Conservation (phyloP, 2,888 invertebrate genomes). For the Nephrotoma guestfalica region DNA sequence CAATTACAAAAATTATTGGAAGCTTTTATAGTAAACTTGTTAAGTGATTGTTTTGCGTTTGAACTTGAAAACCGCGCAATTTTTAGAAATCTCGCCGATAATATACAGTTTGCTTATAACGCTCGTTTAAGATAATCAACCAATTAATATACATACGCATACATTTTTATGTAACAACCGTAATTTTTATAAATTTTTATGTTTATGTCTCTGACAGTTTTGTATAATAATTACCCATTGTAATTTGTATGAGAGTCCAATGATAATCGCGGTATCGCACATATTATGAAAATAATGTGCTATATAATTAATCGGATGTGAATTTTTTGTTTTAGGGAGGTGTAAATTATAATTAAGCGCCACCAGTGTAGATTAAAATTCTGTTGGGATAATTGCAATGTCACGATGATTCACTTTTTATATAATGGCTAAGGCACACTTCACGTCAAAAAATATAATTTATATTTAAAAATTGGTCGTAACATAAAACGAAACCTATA, state of each 20-base stretch:
- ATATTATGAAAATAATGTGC: background rate
- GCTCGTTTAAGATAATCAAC: background rate
- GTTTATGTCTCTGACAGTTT: background rate
- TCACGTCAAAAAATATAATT: too few species aligned
- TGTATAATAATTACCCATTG: background rate
- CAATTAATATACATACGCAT: background rate
- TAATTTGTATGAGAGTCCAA: background rate
- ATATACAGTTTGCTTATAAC: background rate
- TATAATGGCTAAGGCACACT: too few species aligned
- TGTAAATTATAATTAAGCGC: background rate
- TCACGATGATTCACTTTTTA: background rate
- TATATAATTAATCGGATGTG: background rate
- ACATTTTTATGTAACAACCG: background rate
- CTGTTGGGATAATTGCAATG: background rate
- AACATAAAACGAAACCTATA: too few species aligned
- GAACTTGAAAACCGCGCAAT: background rate
- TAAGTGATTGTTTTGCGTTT: background rate
- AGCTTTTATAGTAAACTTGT: too few species aligned
- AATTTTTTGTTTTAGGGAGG: background rate
- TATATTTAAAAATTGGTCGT: too few species aligned
- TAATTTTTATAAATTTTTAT: background rate
- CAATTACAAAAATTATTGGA: too few species aligned
- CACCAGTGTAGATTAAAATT: background rate
- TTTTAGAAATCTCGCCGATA: background rate
- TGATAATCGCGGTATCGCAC: background rate